These are phyloP conservation scores for Ferrisia virgata DNA, from an alignment of 2,888 invertebrate genomes.

Conservation along the genomic window DNA sequence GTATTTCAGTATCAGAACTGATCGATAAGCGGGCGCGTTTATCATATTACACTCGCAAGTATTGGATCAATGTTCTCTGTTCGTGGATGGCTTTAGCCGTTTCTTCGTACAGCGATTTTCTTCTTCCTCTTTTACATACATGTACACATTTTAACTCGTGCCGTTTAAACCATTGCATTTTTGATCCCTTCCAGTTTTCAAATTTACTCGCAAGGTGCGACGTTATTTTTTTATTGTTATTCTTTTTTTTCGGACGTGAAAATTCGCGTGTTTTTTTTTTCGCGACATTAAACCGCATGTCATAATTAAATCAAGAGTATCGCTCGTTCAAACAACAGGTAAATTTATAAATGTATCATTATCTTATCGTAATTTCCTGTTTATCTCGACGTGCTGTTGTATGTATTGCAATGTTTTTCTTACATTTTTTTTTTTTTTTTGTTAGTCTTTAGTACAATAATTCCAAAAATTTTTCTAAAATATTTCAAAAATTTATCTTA, in stretches of 20 bases:
- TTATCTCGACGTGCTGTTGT: not conserved
- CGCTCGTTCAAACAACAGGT: slow-evolving; percentile 1
- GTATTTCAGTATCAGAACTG: slow-evolving; percentile 46
- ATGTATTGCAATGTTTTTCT: not conserved
- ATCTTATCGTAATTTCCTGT: slow-evolving; percentile 5
- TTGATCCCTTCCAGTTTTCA: not conserved
- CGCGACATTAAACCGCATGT: not conserved
- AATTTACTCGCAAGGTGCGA: not conserved
- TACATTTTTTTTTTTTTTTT: not conserved
- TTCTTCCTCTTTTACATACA: slow-evolving; percentile 31
- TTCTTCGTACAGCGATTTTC: slow-evolving; percentile 37
- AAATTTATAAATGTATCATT: not conserved
- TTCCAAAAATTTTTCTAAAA: not conserved
- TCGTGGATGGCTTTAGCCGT: slow-evolving; percentile 42
- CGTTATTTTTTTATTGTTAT: not conserved
- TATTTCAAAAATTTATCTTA: not conserved
- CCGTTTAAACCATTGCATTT: not conserved
- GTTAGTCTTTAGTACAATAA: not conserved
- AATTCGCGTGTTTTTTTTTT: not conserved
- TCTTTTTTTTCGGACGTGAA: not conserved
- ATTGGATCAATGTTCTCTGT: slow-evolving; percentile 45
- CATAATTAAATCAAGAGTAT: not conserved
- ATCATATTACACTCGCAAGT: slow-evolving; percentile 45
- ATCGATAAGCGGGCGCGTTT: slow-evolving; percentile 46
- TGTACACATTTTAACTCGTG: not conserved